A percentile compares a stretch with the other conserved stretches of the same genome.
These are phyloP conservation scores for Clavelina lepadiformis DNA, from an alignment of 23 tunicate species.

Conservation along the genomic window DNA sequence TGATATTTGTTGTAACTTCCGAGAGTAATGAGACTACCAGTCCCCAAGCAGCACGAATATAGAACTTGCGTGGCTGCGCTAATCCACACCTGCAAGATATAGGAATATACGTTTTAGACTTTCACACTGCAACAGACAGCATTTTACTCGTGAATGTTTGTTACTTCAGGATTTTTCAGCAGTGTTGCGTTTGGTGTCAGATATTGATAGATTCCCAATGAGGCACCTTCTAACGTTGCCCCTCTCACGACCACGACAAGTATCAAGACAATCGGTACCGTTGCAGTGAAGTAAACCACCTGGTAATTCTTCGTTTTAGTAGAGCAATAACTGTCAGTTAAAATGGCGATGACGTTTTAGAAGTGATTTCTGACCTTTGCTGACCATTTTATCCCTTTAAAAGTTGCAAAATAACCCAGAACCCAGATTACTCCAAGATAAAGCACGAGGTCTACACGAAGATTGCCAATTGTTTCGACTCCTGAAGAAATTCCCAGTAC, in stretches of 20 bases:
- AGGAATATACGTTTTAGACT: no score
- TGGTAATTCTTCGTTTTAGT: no score
- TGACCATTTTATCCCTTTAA: slow-evolving; percentile 43
- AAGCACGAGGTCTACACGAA: slow-evolving; percentile 18
- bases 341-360: no score
- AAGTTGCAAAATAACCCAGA: no score
- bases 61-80: slow-evolving; percentile 55
- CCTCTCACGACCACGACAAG: slow-evolving; percentile 24
- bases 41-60: slow-evolving; percentile 17
- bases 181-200: slow-evolving; percentile 26
- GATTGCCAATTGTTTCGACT: slow-evolving; percentile 16
- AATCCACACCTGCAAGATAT: slow-evolving; percentile 42
- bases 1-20: slow-evolving; percentile 40
- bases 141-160: no score
- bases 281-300: slow-evolving; percentile 45
- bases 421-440: slow-evolving; percentile 26
- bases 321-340: no score
- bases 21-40: slow-evolving; percentile 16
- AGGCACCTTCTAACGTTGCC: slow-evolving; percentile 39
- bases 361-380: no score
- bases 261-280: slow-evolving; percentile 25
- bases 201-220: slow-evolving; percentile 24
- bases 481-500: slow-evolving; percentile 28
- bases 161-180: slow-evolving; percentile 12
- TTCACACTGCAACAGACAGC: no score